Conservation (phyloP, 92 coral and sea anemone species). For the Pocillopora meandrina region DNA sequence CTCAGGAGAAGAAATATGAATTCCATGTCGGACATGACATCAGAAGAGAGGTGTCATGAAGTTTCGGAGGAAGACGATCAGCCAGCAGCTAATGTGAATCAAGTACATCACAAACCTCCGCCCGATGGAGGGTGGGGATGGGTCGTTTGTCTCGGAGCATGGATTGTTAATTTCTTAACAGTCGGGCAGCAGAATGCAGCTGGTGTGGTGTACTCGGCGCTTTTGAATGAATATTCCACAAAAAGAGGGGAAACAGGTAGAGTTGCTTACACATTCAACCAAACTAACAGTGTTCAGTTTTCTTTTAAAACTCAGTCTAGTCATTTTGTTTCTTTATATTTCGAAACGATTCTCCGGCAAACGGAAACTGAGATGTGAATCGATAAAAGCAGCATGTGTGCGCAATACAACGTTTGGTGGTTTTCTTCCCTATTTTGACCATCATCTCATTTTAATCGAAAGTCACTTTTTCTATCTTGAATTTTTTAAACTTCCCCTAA, state of each 20-base stretch:
- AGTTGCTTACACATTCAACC: no score
- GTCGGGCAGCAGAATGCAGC: conserved; percentile 39
- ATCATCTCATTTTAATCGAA: no score
- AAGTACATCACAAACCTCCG: background rate
- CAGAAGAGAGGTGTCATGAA: background rate
- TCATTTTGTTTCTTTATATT: no score
- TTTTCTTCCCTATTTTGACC: no score
- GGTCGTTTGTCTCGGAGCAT: conserved; percentile 28
- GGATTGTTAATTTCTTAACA: conserved; percentile 23
- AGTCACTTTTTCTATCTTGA: no score
- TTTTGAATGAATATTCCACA: conserved; percentile 16
- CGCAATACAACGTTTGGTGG: no score
- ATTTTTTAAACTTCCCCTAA: no score
- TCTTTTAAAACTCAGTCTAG: no score
- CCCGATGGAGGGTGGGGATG: conserved; percentile 34
- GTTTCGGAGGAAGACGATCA: background rate
- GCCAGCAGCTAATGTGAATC: background rate
- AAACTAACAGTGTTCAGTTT: no score
- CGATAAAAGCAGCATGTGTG: no score
- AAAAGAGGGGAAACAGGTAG: conserved; percentile 43
- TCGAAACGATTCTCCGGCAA: no score
- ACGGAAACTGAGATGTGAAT: no score
- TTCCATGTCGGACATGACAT: background rate
- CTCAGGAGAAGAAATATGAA: background rate
- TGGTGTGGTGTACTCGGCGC: conserved; percentile 34